phyloP scores from a whole-genome alignment of 2,113 vertebrate genomes.

The Tenebrosternarchus preto region DNA sequence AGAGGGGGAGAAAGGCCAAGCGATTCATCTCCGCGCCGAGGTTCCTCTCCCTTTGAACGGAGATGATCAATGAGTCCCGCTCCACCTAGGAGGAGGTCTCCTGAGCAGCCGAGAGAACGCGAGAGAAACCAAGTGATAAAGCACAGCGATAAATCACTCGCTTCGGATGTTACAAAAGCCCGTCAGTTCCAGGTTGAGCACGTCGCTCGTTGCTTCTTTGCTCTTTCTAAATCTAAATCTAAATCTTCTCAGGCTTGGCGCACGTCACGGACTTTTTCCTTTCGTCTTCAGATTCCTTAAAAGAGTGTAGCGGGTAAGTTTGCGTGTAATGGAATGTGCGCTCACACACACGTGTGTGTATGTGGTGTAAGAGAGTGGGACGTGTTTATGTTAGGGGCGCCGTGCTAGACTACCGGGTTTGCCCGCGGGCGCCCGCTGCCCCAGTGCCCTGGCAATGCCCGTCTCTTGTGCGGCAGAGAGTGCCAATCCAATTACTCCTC shows the following conservation, averaged over 20 bases:
- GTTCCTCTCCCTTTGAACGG: conserved; percentile 13
- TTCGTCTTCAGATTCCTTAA: background rate
- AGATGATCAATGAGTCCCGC: conserved; percentile 23
- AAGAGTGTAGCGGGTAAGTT: background rate
- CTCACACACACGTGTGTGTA: background rate
- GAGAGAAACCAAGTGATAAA: background rate
- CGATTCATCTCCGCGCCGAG: conserved; percentile 36
- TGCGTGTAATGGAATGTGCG: background rate
- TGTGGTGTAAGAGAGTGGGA: background rate
- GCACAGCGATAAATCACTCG: background rate
- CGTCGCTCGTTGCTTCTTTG: background rate
- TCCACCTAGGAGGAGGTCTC: background rate
- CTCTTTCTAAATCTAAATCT: background rate
- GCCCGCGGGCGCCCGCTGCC: no score
- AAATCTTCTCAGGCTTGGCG: background rate
- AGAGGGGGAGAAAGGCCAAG: conserved; percentile 39
- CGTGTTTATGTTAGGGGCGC: no score
- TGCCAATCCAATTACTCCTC: conserved; percentile 18
- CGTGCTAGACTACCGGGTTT: no score
- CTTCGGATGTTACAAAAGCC: background rate
- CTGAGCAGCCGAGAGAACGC: background rate
- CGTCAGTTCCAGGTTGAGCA: background rate
- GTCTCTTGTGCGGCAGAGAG: background rate
- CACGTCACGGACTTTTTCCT: background rate
- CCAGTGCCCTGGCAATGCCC: background rate